phyloP scores from a whole-genome alignment of 2,113 vertebrate genomes.

The pig (Sus scrofa) region T2T-Sscrofa CM000812.6:277747501-277748000 shows the following conservation, averaged over 20 bases:
- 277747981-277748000: slow-evolving; percentile 26
- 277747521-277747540: not conserved
- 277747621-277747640: slow-evolving; percentile 61
- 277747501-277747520: not conserved
- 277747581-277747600: slow-evolving; percentile 65
- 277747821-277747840: slow-evolving; percentile 26
- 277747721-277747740: slow-evolving; percentile 45
- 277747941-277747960: not conserved
- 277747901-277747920: not conserved
- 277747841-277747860: slow-evolving; percentile 11
- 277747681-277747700: slow-evolving; percentile 26
- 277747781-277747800: not conserved
- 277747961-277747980: slow-evolving; percentile 2
- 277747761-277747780: not conserved
- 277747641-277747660: slow-evolving; percentile 16
- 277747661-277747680: slow-evolving; percentile 58
- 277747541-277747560: slow-evolving; percentile 18
- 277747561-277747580: slow-evolving; percentile 35
- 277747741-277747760: not conserved
- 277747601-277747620: slow-evolving; percentile 61
- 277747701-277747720: slow-evolving; percentile 50
- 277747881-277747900: slow-evolving; percentile 3
- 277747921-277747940: slow-evolving; percentile 8
- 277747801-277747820: slow-evolving; percentile 28
- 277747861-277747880: slow-evolving; percentile 36